phyloP scores from a whole-genome alignment of 2,797 vertebrate genomes.

The Pelochelys cantorii region DNA sequence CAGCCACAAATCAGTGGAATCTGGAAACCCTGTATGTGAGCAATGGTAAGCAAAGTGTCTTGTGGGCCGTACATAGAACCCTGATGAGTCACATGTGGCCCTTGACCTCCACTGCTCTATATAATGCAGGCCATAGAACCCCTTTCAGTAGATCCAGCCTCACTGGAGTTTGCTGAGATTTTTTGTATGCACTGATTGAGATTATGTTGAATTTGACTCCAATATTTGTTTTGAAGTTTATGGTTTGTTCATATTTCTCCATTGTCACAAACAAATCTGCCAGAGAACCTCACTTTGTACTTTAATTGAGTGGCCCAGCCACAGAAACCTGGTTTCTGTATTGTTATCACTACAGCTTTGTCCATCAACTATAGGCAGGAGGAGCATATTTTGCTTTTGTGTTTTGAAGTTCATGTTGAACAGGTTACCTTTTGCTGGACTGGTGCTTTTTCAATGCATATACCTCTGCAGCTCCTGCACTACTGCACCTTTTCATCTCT shows the following conservation, averaged over 20 bases:
- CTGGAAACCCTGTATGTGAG: too few relatives aligned
- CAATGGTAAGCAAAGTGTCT: too few relatives aligned
- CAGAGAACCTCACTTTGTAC: background rate
- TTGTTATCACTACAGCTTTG: background rate
- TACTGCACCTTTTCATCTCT: background rate
- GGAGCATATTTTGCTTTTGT: background rate
- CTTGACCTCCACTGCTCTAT: too few relatives aligned
- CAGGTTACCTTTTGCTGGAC: background rate
- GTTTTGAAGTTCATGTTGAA: background rate
- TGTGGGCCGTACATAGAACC: too few relatives aligned
- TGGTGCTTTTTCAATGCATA: background rate
- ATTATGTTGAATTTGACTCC: background rate
- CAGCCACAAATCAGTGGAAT: too few relatives aligned
- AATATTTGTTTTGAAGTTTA: background rate
- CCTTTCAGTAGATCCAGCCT: background rate
- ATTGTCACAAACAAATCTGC: background rate
- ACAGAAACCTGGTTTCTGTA: background rate
- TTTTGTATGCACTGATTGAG: background rate
- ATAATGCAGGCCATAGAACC: background rate
- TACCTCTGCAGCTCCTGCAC: rapidly evolving
- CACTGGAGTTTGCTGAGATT: background rate
- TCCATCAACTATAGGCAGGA: background rate
- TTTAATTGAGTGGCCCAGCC: background rate
- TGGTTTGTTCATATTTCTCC: background rate
- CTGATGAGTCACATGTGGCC: too few relatives aligned